phyloP scores from a whole-genome alignment of 2,113 vertebrate genomes.

The Xerus inauris region DNA sequence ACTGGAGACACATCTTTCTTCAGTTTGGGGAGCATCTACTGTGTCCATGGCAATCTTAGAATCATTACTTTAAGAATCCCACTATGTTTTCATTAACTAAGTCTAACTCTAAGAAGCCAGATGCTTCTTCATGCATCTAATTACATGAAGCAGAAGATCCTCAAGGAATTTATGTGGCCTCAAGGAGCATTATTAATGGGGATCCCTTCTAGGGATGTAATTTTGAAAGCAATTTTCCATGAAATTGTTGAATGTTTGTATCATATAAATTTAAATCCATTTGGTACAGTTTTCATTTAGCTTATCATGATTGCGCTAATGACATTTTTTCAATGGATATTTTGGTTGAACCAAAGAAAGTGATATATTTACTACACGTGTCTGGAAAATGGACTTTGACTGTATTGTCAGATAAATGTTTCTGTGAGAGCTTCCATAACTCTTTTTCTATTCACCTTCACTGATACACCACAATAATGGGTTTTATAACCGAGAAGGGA shows the following conservation, averaged over 20 bases:
- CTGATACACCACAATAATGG: neutral
- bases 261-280: conserved; percentile 72
- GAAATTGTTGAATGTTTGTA: conserved; percentile 75
- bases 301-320: conserved; percentile 50
- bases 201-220: conserved; percentile 66
- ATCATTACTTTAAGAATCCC: neutral
- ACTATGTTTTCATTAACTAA: conserved; percentile 60
- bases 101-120: conserved; percentile 28
- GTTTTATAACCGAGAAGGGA: neutral
- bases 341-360: conserved; percentile 48
- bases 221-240: conserved; percentile 81
- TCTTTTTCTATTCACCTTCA: conserved; percentile 10
- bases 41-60: neutral
- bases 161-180: conserved; percentile 65
- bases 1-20: neutral
- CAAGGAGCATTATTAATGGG: conserved; percentile 72
- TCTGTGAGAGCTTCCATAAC: neutral
- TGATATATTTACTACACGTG: conserved; percentile 12
- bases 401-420: conserved; percentile 25
- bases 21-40: neutral
- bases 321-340: conserved; percentile 66
- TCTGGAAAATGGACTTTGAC: conserved; percentile 24
- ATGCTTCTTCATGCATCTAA: conserved; percentile 57
- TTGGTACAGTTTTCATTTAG: conserved; percentile 72
- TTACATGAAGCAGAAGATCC: conserved; percentile 46